Conservation (phyloP, 2,797 vertebrate genomes). For the Adelosebastes latens region DNA sequence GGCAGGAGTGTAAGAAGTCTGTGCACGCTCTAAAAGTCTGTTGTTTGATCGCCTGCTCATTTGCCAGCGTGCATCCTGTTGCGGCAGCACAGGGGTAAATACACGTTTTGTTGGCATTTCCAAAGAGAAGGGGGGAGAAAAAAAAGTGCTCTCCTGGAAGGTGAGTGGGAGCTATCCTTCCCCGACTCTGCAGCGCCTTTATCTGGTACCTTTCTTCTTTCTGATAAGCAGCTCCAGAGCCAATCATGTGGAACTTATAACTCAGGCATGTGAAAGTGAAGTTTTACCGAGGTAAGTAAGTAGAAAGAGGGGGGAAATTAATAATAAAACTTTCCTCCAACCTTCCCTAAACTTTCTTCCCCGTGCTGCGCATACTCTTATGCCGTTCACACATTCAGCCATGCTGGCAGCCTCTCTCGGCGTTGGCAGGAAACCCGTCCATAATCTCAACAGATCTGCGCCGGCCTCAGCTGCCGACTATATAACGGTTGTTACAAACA, state of each 20-base stretch:
- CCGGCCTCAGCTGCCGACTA: slow-evolving; percentile 11
- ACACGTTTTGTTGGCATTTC: slow-evolving; percentile 44
- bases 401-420: slow-evolving; percentile 22
- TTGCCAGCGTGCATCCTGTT: slow-evolving; percentile 50
- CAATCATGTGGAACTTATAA: slow-evolving; percentile 67
- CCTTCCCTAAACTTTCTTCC: slow-evolving; percentile 35
- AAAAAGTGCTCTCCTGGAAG: slow-evolving; percentile 32
- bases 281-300: slow-evolving; percentile 46
- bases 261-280: slow-evolving; percentile 51
- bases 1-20: slow-evolving; percentile 45
- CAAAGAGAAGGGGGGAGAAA: slow-evolving; percentile 22
- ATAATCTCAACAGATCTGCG: slow-evolving; percentile 46
- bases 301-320: slow-evolving; percentile 12
- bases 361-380: slow-evolving; percentile 3
- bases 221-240: slow-evolving; percentile 68
- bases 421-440: slow-evolving; percentile 21
- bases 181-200: slow-evolving; percentile 44
- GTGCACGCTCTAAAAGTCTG: slow-evolving; percentile 35
- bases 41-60: slow-evolving; percentile 60
- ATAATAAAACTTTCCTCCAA: slow-evolving; percentile 54
- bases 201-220: slow-evolving; percentile 65
- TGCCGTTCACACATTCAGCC: slow-evolving; percentile 32
- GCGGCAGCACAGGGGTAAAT: slow-evolving; percentile 48
- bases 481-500: slow-evolving; percentile 17
- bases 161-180: slow-evolving; percentile 58